phyloP scores from a whole-genome alignment of 2,113 vertebrate genomes.

The Phrynosoma platyrhinos region DNA sequence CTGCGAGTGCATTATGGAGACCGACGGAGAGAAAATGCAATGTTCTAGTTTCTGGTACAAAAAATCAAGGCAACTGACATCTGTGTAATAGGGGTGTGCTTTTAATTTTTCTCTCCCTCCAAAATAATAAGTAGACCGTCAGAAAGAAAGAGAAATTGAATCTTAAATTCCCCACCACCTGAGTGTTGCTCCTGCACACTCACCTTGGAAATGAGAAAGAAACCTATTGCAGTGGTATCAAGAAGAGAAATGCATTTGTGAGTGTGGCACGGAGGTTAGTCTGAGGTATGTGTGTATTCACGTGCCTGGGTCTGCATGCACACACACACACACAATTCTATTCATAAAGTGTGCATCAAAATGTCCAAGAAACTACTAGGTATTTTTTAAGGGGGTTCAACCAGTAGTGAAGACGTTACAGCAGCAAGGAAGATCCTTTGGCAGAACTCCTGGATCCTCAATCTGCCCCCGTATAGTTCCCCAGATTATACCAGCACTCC shows the following conservation, averaged over 20 bases:
- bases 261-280: no score
- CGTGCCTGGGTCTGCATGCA: background rate
- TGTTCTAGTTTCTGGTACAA: slow-evolving; percentile 4
- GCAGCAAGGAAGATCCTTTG: no score
- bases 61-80: slow-evolving; percentile 18
- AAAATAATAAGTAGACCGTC: no score
- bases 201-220: background rate
- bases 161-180: background rate
- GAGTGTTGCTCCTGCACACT: background rate
- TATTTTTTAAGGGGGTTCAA: no score
- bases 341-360: background rate
- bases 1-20: background rate
- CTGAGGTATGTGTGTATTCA: no score
- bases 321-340: no score
- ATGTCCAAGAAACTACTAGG: no score
- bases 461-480: no score
- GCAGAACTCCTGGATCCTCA: no score
- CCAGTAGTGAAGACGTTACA: no score
- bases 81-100: slow-evolving; percentile 3
- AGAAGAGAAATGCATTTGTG: background rate
- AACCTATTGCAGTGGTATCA: background rate
- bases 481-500: no score
- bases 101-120: no score
- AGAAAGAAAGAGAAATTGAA: background rate
- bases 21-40: slow-evolving; percentile 23